Percentiles rank a stretch among this genome's conserved stretches.
Conservation (phyloP, 1,140 invertebrate species). For the Coptotermes formosanus region DNA sequence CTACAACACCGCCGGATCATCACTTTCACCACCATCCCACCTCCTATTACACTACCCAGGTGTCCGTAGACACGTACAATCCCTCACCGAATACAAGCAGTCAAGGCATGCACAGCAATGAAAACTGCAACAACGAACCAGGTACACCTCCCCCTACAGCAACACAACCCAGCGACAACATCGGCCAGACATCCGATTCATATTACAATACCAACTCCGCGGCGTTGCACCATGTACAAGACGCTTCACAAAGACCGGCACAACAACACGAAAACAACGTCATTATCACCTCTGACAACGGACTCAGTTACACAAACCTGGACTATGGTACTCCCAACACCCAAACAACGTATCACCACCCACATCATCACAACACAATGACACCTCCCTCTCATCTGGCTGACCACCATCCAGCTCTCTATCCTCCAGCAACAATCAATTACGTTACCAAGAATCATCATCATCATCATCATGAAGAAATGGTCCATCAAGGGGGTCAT, state of each 20-base stretch:
- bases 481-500: constrained; percentile 32
- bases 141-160: background rate
- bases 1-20: constrained; percentile 25
- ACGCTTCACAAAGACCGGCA: background rate
- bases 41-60: background rate
- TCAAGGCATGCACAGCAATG: background rate
- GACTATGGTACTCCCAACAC: constrained; percentile 58
- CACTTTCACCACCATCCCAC: background rate
- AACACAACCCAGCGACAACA: background rate
- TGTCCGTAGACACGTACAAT: background rate
- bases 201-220: background rate
- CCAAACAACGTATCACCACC: background rate
- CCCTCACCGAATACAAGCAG: background rate
- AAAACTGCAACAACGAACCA: background rate
- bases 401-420: constrained; percentile 41
- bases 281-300: constrained; percentile 77
- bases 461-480: constrained; percentile 40
- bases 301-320: constrained; percentile 86
- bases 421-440: constrained; percentile 37
- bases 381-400: constrained; percentile 40
- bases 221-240: background rate
- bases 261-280: background rate
- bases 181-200: background rate
- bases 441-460: constrained; percentile 43
- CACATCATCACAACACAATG: constrained; percentile 34